Evolutionary conservation across 2,888 invertebrate species (phyloP), one percentile per base, ranked within the genome.

Genomic region (Fragum whitleyi): DNA sequence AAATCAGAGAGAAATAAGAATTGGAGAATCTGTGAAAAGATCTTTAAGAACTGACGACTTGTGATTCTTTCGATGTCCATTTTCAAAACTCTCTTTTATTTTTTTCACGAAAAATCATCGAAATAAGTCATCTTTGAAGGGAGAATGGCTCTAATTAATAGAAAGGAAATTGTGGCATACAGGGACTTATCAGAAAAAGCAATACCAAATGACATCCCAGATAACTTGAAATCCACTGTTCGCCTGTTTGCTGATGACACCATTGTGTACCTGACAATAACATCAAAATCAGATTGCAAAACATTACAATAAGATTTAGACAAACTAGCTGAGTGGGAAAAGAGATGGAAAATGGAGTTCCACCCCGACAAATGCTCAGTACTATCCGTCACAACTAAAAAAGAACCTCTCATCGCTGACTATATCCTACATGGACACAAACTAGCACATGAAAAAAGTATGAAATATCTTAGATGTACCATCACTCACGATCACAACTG

Each of bases 171-270:
- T n/a, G n/a, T n/a, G n/a, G n/a, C n/a, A n/a, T n/a, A n/a, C n/a
- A n/a, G n/a, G n/a, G n/a, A n/a, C n/a, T n/a, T n/a, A n/a, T n/a
- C n/a, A n/a, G n/a, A n/a, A n/a, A n/a, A n/a, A n/a, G n/a, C n/a
- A n/a, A n/a, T n/a, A n/a, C n/a, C n/a, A n/a, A n/a, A n/a, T n/a
- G n/a, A n/a, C n/a, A n/a, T n/a, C n/a, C 65, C 62, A n/a, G 32
- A 32, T 0, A 36, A 28, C 14, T 28, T 77, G 16, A 19, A 36
- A 19, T 71, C 75, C 1, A 68, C 11, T 14, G 55, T 77, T 21
- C 42, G 71, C 16, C 70, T 78, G 9, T 82, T 76, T 68, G 75
- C 75, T 11, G 75, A 77, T 65, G 83, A 83, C 26, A 77, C 74
- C 0, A 71, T 68, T n/a, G 73, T 55, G 11, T 79, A 83, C 29